These are phyloP conservation scores for Riptortus pedestris DNA, from an alignment of 1,140 invertebrate species.

Conservation along the genomic window DNA sequence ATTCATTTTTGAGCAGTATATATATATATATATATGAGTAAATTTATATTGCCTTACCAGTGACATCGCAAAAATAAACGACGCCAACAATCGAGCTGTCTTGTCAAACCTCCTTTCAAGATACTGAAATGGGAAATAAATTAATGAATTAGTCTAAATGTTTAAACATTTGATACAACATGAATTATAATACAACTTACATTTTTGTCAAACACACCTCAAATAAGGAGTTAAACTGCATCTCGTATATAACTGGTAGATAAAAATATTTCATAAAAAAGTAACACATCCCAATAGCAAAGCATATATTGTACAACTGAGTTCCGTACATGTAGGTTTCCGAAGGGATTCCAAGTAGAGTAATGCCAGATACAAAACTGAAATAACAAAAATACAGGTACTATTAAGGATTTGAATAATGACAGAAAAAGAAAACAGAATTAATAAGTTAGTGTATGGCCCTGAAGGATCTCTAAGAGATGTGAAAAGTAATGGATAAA, in stretches of 20 bases:
- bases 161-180: background rate
- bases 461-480: too few relatives aligned
- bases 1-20: too few relatives aligned
- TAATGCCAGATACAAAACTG: background rate
- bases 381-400: too few relatives aligned
- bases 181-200: background rate
- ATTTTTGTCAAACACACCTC: background rate
- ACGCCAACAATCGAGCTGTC: background rate
- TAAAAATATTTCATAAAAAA: background rate
- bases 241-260: background rate
- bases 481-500: too few relatives aligned
- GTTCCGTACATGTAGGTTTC: background rate
- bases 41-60: too few relatives aligned
- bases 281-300: background rate
- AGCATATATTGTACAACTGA: background rate
- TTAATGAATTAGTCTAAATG: background rate
- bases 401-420: too few relatives aligned
- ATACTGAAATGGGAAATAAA: background rate
- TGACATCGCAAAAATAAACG: background rate
- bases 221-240: background rate
- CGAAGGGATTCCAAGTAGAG: conserved; percentile 25
- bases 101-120: background rate
- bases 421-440: too few relatives aligned
- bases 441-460: too few relatives aligned
- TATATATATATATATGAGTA: too few relatives aligned